A percentile compares a stretch with the other conserved stretches of the same genome.
phyloP scores from a whole-genome alignment of 2,797 vertebrate species.

The Tamandua tetradactyla region DNA sequence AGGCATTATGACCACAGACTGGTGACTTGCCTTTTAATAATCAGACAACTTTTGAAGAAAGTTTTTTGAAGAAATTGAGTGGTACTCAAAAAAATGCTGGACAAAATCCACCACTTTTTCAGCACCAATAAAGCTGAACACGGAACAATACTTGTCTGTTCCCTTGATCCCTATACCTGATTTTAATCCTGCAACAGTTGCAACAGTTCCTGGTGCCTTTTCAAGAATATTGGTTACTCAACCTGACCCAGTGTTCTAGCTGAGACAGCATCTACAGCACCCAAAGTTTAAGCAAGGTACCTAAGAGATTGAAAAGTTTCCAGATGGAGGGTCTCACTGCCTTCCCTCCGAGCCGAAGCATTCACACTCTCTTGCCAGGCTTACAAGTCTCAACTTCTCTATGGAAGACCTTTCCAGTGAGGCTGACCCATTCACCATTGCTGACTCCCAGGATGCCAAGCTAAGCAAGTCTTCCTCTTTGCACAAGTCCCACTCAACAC shows the following conservation, averaged over 20 bases:
- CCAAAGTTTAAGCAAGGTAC: slow-evolving; percentile 94
- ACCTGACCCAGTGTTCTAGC: slow-evolving; percentile 97
- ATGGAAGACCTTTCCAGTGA: slow-evolving; percentile 92
- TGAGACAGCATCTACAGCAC: slow-evolving; percentile 97
- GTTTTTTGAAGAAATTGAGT: neutral
- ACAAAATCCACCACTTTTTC: neutral
- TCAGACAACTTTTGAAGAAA: neutral
- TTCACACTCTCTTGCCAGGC: slow-evolving; percentile 97
- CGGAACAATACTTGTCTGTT: neutral
- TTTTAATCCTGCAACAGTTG: neutral
- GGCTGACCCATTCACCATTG: slow-evolving; percentile 69
- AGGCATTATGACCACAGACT: neutral
- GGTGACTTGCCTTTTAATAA: neutral
- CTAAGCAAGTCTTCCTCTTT: slow-evolving; percentile 67
- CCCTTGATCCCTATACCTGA: neutral
- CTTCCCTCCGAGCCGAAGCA: slow-evolving; percentile 92
- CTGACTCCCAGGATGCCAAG: slow-evolving; percentile 78
- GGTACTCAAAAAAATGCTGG: neutral
- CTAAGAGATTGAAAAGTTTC: slow-evolving; percentile 96
- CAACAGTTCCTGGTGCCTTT: neutral
- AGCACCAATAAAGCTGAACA: neutral
- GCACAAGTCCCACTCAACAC: slow-evolving; percentile 37
- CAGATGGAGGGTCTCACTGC: slow-evolving; percentile 95
- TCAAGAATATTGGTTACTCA: slow-evolving; percentile 53
- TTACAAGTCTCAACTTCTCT: slow-evolving; percentile 94